These are phyloP conservation scores for Lamellibrachia luymesi DNA, from an alignment of 1,140 invertebrate genomes.

Conservation along the genomic window DNA sequence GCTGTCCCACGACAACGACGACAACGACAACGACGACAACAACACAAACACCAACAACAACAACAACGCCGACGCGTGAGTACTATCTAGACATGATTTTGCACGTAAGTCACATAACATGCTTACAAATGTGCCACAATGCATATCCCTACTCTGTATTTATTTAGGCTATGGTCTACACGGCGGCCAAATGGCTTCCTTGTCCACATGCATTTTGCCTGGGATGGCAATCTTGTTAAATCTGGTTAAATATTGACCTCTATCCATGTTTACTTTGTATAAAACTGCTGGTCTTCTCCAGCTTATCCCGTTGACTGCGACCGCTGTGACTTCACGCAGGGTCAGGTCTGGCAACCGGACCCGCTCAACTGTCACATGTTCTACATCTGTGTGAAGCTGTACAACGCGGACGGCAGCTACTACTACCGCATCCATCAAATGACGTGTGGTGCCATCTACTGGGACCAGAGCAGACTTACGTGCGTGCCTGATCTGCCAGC, in stretches of 20 bases:
- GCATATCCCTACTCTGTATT: too few species aligned
- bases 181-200: too few species aligned
- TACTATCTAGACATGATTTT: not conserved
- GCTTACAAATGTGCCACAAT: too few species aligned
- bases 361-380: not conserved
- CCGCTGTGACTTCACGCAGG: not conserved
- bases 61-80: not conserved
- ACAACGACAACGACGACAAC: not conserved
- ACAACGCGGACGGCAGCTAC: not conserved
- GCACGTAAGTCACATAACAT: too few species aligned
- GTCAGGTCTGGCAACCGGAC: not conserved
- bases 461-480: not conserved
- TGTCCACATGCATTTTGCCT: too few species aligned
- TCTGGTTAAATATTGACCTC: too few species aligned
- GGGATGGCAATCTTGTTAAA: too few species aligned
- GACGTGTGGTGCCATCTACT: not conserved
- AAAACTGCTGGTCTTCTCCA: not conserved
- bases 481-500: not conserved
- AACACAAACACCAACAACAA: not conserved
- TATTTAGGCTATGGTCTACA: too few species aligned
- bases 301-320: not conserved
- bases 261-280: too few species aligned
- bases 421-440: not conserved
- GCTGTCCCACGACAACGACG: not conserved
- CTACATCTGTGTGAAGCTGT: not conserved